Evolutionary conservation across 2,113 vertebrate genomes (phyloP), one percentile per base, ranked within the genome.

Genomic region (Pyxicephalus adspersus): DNA sequence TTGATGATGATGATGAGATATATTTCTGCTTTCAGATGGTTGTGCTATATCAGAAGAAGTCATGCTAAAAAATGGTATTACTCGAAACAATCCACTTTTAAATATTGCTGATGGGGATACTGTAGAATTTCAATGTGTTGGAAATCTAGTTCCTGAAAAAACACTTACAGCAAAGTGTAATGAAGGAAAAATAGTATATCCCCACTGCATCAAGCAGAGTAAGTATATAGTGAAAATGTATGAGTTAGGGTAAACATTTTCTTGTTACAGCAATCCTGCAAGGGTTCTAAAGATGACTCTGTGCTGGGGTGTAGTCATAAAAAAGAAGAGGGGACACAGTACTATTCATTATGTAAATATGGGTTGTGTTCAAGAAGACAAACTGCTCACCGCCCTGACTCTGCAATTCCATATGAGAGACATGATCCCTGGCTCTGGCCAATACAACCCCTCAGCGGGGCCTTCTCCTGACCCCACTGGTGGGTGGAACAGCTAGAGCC

Each of bases 51-150:
- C 34, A 45, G 23, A 67, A 45, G 34, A 67, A 17, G 13, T 5
- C 22, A 67, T 67, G 65, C 17, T 67, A 23, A 16, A 3, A 23
- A 45, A 25, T 9, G 29, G 64, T 22, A 25, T 67, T 18, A 25
- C 1, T 16, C 6, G 45, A 15, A 22, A 67, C 38, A 67, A 50
- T 23, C n/a, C 38, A 13, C n/a, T 34, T 25, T 6, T 23, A 16
- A 45, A 67, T 23, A 67, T 50, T 17, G 22, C 22, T 7, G 38
- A 67, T 7, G 65, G 38, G 15, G 15, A 67, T 31, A 50, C n/a
- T 67, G 31, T 50, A 20, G 13, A 50, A 67, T 67, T 67, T 23
- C 34, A 50, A 7, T 67, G 65, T 38, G 50, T 67, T 67, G 65
- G 65, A 50, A 18, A 67, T 67, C 15, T 67, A 34, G 34, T 67